phyloP scores from a whole-genome alignment of 2,797 vertebrate genomes.

The Hyperoplus immaculatus region DNA sequence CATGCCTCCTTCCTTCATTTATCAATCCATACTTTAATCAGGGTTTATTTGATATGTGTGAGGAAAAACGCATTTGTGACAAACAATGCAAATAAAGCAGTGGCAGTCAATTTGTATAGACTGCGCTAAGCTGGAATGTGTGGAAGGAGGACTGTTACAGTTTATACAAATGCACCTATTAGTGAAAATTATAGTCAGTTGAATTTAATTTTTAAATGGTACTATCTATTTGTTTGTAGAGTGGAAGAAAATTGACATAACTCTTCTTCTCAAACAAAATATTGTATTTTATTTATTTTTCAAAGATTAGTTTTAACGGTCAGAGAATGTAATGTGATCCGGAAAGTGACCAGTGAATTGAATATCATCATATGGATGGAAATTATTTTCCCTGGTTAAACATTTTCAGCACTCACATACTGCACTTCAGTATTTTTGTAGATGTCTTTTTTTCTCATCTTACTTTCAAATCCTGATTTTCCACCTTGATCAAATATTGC shows the following conservation, averaged over 20 bases:
- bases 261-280: conserved; percentile 10
- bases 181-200: conserved; percentile 25
- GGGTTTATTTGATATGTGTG: conserved; percentile 18
- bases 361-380: not conserved
- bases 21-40: conserved; percentile 31
- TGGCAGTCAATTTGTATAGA: conserved; percentile 16
- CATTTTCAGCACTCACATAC: not conserved
- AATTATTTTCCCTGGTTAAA: not conserved
- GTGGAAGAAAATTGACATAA: not conserved
- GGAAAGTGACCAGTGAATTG: conserved; percentile 1
- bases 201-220: not conserved
- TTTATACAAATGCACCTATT: conserved; percentile 31
- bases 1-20: conserved; percentile 43
- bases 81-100: conserved; percentile 21
- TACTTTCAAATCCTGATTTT: conserved; percentile 9
- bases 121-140: not conserved
- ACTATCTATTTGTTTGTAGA: not conserved
- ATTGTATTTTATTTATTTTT: not conserved
- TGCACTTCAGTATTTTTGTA: not conserved
- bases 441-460: not conserved
- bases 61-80: conserved; percentile 1
- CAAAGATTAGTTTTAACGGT: not conserved
- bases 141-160: not conserved
- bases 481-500: not conserved
- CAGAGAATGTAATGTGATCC: not conserved